Evolutionary conservation across 2,797 vertebrate species (phyloP).

Genomic region (Malurus splendens): DNA sequence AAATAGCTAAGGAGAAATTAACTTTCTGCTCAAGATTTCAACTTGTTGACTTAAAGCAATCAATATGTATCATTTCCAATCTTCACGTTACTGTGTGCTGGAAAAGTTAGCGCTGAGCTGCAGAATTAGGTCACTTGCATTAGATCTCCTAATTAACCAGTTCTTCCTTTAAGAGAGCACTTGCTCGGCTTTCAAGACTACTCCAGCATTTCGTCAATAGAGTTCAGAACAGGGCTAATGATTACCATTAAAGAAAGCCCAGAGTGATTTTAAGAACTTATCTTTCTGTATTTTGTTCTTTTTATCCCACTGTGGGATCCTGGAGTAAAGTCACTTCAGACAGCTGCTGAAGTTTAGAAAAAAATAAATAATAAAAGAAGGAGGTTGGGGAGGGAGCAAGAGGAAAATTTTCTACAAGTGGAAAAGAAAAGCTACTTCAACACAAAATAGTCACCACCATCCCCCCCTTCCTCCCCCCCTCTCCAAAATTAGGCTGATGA

Average conservation of each 20-base stretch:
- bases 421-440: neutral
- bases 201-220: constrained; percentile 68
- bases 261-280: constrained; percentile 61
- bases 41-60: constrained; percentile 55
- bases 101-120: constrained; percentile 38
- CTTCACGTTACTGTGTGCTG: constrained; percentile 14
- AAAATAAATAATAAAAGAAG: neutral
- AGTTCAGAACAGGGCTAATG: constrained; percentile 70
- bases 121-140: constrained; percentile 72
- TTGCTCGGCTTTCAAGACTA: constrained; percentile 56
- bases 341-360: constrained; percentile 17
- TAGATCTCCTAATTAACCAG: constrained; percentile 70
- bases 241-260: constrained; percentile 65
- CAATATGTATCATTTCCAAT: constrained; percentile 58
- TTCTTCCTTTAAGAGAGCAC: constrained; percentile 67
- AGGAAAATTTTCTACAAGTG: neutral
- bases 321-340: constrained; percentile 50
- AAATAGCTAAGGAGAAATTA: constrained; percentile 44
- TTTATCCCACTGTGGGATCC: constrained; percentile 53
- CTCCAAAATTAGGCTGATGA: neutral
- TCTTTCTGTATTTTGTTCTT: constrained; percentile 63
- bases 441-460: neutral
- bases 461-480: neutral
- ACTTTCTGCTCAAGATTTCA: constrained; percentile 34
- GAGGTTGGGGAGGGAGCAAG: neutral